Conservation (phyloP, 2,888 invertebrate genomes). For the Hemithea aestivaria region DNA sequence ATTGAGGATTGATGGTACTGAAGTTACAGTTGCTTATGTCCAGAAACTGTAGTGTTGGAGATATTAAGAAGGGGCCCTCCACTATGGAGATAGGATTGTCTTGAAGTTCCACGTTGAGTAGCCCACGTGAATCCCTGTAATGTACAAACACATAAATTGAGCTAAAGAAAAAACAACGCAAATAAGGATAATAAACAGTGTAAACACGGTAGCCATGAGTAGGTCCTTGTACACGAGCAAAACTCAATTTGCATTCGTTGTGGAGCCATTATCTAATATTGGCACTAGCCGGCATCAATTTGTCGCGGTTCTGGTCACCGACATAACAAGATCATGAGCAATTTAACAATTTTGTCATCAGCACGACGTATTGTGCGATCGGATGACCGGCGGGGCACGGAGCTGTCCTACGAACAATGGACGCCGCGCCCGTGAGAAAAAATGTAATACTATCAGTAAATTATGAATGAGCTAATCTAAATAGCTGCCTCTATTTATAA, state of each 20-base stretch:
- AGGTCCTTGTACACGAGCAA: conserved; percentile 33
- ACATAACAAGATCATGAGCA: conserved; percentile 61
- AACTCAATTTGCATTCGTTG: conserved; percentile 71
- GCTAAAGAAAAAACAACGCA: conserved; percentile 2
- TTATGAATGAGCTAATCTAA: neutral
- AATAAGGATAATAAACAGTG: neutral
- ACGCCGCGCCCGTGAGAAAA: conserved; percentile 41
- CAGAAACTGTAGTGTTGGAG: conserved; percentile 82
- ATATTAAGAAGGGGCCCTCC: conserved; percentile 82
- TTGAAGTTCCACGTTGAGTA: conserved; percentile 84
- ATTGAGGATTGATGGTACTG: conserved; percentile 77
- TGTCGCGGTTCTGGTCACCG: conserved; percentile 45
- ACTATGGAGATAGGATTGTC: conserved; percentile 81
- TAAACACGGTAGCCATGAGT: conserved; percentile 2
- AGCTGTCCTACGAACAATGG: conserved; percentile 42
- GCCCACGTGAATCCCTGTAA: conserved; percentile 83
- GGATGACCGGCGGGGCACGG: conserved; percentile 42
- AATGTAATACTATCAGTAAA: conserved; percentile 11
- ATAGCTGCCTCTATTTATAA: too few relatives aligned
- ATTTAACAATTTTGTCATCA: conserved; percentile 73
- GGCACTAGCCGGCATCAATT: conserved; percentile 58
- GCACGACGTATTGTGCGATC: conserved; percentile 46
- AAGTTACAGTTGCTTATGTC: conserved; percentile 84
- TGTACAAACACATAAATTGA: neutral
- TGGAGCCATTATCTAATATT: conserved; percentile 72